phyloP scores from a whole-genome alignment of 2,113 vertebrate species.

The Anguilla japonica region DNA sequence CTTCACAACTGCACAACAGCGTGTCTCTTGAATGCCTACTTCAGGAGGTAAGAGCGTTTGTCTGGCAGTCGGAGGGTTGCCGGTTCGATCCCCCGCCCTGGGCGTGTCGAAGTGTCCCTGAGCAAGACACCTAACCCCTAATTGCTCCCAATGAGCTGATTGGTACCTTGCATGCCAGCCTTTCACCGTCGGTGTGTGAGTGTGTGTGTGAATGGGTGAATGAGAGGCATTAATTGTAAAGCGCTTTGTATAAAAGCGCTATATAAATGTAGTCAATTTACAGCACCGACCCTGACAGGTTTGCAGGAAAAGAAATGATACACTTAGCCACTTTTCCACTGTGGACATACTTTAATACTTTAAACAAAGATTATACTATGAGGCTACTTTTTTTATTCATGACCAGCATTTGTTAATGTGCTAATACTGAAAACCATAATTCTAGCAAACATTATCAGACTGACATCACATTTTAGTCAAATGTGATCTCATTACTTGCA shows the following conservation, averaged over 20 bases:
- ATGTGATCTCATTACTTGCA: not conserved
- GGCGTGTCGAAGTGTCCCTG: too few relatives aligned
- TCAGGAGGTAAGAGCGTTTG: too few relatives aligned
- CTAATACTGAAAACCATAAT: constrained; percentile 9
- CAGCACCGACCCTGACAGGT: not conserved
- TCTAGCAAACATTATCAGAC: not conserved
- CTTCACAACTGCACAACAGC: not conserved
- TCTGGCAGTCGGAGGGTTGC: too few relatives aligned
- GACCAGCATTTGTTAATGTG: not conserved
- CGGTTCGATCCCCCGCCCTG: too few relatives aligned
- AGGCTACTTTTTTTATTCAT: not conserved
- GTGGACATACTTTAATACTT: not conserved
- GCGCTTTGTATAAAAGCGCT: too few relatives aligned
- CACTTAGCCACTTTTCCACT: not conserved
- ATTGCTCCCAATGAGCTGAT: too few relatives aligned
- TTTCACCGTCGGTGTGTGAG: too few relatives aligned
- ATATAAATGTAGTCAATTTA: too few relatives aligned
- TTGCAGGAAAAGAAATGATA: not conserved
- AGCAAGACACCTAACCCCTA: too few relatives aligned
- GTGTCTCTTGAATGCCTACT: not conserved
- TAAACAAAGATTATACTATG: not conserved
- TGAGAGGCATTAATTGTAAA: too few relatives aligned
- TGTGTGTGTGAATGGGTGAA: too few relatives aligned
- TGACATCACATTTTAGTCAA: not conserved
- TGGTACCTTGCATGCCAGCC: too few relatives aligned